Evolutionary conservation across 2,797 vertebrate species (phyloP).

Genomic region (Pogoniulus pusillus): DNA sequence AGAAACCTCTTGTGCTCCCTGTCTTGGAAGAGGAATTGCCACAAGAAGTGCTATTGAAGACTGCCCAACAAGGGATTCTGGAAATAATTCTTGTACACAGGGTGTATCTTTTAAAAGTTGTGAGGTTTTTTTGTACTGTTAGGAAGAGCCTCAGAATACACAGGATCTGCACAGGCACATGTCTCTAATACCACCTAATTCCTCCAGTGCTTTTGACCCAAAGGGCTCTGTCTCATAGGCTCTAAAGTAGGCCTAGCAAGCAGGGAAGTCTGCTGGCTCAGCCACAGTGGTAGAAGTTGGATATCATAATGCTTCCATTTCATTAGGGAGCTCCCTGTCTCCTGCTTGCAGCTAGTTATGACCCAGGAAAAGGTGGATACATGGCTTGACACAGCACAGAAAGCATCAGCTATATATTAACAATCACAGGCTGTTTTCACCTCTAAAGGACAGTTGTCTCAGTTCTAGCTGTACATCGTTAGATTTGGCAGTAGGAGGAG

Average conservation of each 20-base stretch:
- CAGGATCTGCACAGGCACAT: background rate
- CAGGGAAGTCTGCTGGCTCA: background rate
- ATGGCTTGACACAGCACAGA: background rate
- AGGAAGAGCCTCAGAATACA: background rate
- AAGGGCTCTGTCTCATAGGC: background rate
- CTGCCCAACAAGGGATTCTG: background rate
- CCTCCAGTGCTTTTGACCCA: background rate
- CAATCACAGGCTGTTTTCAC: background rate
- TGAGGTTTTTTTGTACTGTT: background rate
- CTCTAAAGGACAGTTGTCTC: background rate
- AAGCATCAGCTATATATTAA: background rate
- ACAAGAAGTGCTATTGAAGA: background rate
- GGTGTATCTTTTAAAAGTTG: background rate
- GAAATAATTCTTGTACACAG: background rate
- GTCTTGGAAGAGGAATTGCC: background rate
- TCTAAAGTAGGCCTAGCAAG: background rate
- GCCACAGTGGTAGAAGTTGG: background rate
- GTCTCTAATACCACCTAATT: background rate
- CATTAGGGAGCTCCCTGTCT: constrained; percentile 11
- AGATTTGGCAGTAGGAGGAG: background rate
- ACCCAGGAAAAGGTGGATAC: background rate
- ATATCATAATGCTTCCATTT: background rate
- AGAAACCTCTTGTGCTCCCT: background rate
- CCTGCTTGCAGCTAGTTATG: background rate
- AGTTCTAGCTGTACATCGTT: background rate